phyloP scores from a whole-genome alignment of 2,888 invertebrate genomes.

The Diarsia brunnea region DNA sequence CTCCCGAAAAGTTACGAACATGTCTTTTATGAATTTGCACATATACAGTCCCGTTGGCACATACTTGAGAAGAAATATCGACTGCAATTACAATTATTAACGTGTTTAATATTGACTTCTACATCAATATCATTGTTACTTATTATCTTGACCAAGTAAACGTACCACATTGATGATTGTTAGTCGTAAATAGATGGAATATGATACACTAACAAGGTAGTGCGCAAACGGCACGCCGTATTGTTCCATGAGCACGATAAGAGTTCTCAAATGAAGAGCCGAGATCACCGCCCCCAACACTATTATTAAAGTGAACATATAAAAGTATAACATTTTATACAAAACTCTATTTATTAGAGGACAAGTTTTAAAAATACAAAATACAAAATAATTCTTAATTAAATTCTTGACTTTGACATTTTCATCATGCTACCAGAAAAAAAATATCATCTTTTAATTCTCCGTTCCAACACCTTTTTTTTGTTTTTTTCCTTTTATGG shows the following conservation, averaged over 20 bases:
- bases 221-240: conserved; percentile 75
- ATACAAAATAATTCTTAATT: conserved; percentile 64
- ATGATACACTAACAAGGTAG: conserved; percentile 72
- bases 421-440: conserved; percentile 31
- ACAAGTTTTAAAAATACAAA: conserved; percentile 47
- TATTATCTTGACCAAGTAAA: conserved; percentile 22
- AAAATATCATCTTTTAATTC: conserved; percentile 18
- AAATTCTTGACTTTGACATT: conserved; percentile 61
- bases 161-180: conserved; percentile 80
- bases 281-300: conserved; percentile 63
- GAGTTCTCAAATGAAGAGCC: conserved; percentile 64
- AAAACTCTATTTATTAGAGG: conserved; percentile 57
- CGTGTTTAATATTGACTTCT: not conserved
- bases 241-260: conserved; percentile 72
- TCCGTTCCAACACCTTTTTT: conserved; percentile 53
- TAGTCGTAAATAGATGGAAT: conserved; percentile 75
- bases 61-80: conserved; percentile 80
- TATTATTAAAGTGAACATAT: conserved; percentile 70
- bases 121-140: not conserved
- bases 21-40: conserved; percentile 78
- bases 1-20: conserved; percentile 78
- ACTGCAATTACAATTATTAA: conserved; percentile 68
- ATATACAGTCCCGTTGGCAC: conserved; percentile 80
- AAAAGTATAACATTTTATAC: conserved; percentile 60
- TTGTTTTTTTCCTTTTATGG: too few relatives aligned